Percentiles rank a stretch among this genome's conserved stretches.
Conservation (phyloP, 2,113 vertebrate species). For the Dipodomys spectabilis region DNA sequence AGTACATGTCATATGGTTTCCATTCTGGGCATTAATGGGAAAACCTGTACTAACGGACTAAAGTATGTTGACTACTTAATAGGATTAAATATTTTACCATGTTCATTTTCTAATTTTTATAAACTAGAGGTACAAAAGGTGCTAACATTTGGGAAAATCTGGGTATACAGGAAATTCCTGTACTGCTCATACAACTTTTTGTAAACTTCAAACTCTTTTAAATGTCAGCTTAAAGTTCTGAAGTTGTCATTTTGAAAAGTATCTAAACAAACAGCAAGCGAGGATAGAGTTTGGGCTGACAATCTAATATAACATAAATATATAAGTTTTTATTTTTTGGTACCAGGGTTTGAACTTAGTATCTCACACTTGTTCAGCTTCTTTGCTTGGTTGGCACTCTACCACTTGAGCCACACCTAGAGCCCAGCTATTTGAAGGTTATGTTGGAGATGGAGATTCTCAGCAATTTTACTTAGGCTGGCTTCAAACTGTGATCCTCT, state of each 20-base stretch:
- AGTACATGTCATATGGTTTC: not conserved
- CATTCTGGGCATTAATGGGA: not conserved
- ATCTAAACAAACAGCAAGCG: not conserved
- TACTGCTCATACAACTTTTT: not conserved
- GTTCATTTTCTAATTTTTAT: conserved; percentile 45
- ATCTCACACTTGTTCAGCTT: no score
- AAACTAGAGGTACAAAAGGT: not conserved
- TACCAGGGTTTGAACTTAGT: no score
- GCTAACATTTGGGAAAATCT: conserved; percentile 11
- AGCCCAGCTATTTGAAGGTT: no score
- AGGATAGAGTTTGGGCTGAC: not conserved
- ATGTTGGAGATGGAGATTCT: no score
- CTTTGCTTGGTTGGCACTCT: no score
- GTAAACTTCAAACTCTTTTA: conserved; percentile 27
- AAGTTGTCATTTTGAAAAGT: not conserved
- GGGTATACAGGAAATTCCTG: not conserved
- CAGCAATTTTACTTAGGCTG: no score
- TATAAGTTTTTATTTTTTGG: no score
- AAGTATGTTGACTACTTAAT: not conserved
- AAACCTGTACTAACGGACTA: not conserved
- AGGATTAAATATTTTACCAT: not conserved
- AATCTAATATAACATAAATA: not conserved
- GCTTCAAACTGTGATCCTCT: no score
- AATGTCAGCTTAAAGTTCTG: not conserved
- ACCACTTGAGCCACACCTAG: no score